Base-by-base conservation (phyloP, 1,140 invertebrate species). In the Fragariocoptes setiger region DNA sequence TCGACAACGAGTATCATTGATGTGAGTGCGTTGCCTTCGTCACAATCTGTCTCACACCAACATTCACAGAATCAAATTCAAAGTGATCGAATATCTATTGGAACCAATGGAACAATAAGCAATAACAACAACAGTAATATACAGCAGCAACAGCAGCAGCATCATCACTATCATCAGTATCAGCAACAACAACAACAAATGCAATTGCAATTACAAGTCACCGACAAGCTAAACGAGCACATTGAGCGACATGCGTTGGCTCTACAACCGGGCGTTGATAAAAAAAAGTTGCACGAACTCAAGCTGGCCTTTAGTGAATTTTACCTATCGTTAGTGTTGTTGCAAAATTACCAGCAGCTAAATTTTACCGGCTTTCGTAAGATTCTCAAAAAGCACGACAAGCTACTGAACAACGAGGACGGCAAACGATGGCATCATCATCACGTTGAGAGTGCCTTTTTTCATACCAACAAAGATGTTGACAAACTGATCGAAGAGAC, bases 331-430 rank as follows among this genome's bases (percentile, higher is more conserved):
- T 53, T 97, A 19, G 88, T 97, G 49, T 65, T 97, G 2, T 62
- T 70, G 38, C 69, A 70, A 53, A 71, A 70, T 51, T 70, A 67
- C 51, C 66, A 70, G 49, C 90, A 86, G 59, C 62, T 99, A 18
- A 97, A 99, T 62, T 90, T 85, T 51, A 97, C 88, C 14, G 90
- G 90, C 1, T 99, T 97, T 62, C 68, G 90, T 43, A 99, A 99
- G 62, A 99, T 99, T 54, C 65, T 97, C 14, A 99, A 99, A 58
- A 97, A 97, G 60, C 88, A 97, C 58, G 90, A 99, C 59, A 99
- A 99, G 68, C 41, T 54, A 16, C 46, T 56, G 43, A 40, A 42
- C n/a, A 54, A 51, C n/a, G 47, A 51, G 42, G 41, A 49, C 44
- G 55, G 55, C 8, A 51, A 49, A 14, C 61, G 76, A 62, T 99